These are phyloP conservation scores for Ceratoteleas bidentatus DNA, from an alignment of 1,140 invertebrate species.

Conservation along the genomic window DNA sequence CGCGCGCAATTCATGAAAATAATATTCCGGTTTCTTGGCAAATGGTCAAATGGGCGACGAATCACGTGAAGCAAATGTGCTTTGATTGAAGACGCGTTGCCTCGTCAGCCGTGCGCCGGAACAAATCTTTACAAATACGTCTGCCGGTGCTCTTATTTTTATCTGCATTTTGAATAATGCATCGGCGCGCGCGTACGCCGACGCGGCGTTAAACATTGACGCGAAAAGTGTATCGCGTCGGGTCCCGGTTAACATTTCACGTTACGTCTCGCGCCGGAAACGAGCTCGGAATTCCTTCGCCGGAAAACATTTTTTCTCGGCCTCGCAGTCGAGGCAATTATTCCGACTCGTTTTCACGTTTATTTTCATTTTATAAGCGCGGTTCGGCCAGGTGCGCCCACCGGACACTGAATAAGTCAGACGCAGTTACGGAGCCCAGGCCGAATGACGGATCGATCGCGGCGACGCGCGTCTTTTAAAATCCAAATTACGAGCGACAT, in stretches of 20 bases:
- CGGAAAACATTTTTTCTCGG: conserved; percentile 28
- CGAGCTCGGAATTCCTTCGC: background rate
- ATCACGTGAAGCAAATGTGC: conserved; percentile 37
- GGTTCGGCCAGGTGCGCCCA: conserved; percentile 22
- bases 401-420: conserved; percentile 56
- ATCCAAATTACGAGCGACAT: conserved; percentile 30
- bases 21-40: conserved; percentile 45
- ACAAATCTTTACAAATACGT: conserved; percentile 12
- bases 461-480: conserved; percentile 35
- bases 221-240: conserved; percentile 9
- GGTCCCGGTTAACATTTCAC: conserved; percentile 9
- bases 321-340: conserved; percentile 43
- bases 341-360: conserved; percentile 38
- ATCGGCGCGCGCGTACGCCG: background rate
- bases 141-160: conserved; percentile 4
- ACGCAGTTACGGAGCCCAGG: conserved; percentile 50
- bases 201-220: conserved; percentile 17
- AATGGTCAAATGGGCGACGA: conserved; percentile 36
- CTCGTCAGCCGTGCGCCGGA: conserved; percentile 3
- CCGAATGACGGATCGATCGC: conserved; percentile 57
- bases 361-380: conserved; percentile 54
- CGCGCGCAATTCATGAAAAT: conserved; percentile 44
- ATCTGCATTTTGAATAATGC: conserved; percentile 5
- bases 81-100: conserved; percentile 39
- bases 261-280: conserved; percentile 1